phyloP scores from a whole-genome alignment of 2,113 vertebrate species.

The Lynx canadensis region DNA sequence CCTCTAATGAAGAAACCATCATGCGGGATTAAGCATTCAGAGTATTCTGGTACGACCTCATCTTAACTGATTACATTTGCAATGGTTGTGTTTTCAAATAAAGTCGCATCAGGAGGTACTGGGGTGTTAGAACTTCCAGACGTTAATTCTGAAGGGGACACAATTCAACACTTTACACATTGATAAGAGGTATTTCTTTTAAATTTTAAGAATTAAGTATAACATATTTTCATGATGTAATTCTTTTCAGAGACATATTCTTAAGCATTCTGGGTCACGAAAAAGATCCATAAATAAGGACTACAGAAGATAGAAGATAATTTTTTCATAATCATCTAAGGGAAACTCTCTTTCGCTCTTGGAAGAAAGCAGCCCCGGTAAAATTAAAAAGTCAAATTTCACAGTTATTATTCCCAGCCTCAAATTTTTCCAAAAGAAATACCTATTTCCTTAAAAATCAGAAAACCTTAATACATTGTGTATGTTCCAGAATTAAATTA shows the following conservation, averaged over 20 bases:
- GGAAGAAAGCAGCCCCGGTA: background rate
- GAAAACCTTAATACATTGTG: background rate
- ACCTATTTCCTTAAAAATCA: background rate
- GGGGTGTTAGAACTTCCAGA: background rate
- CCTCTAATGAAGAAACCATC: background rate
- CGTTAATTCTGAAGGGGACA: background rate
- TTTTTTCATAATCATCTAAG: background rate
- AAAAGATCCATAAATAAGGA: background rate
- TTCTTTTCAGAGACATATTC: background rate
- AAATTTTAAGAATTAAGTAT: background rate
- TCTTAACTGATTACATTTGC: background rate
- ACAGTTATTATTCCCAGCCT: background rate
- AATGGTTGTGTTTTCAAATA: background rate
- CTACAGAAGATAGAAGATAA: background rate
- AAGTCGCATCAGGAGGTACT: background rate
- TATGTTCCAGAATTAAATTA: background rate
- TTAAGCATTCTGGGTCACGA: background rate
- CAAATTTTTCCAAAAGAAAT: background rate
- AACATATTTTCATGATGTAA: background rate
- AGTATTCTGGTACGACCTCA: background rate
- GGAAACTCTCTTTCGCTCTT: background rate
- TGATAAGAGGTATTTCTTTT: background rate
- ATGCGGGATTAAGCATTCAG: background rate
- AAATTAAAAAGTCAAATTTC: slow-evolving; percentile 7
- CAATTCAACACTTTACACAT: background rate